A percentile compares a stretch with the other conserved stretches of the same genome.
These are phyloP conservation scores for Melanostigma gelatinosum DNA, from an alignment of 2,113 vertebrate genomes.

Conservation along the genomic window DNA sequence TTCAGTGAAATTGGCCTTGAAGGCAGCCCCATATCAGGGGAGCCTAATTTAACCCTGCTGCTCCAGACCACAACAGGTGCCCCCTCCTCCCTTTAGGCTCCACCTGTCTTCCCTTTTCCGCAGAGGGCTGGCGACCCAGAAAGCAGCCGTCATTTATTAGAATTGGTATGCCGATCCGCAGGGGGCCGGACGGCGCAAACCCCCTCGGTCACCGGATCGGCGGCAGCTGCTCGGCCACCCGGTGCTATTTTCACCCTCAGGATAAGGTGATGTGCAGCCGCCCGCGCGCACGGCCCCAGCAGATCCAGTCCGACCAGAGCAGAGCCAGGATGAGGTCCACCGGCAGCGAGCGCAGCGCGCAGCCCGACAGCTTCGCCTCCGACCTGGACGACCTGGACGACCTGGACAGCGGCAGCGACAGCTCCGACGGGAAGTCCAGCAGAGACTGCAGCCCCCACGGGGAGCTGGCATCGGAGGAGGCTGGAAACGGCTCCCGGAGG, in stretches of 20 bases:
- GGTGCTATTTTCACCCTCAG: constrained; percentile 84
- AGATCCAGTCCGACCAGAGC: constrained; percentile 40
- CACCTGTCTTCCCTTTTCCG: constrained; percentile 84
- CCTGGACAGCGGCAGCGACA: constrained; percentile 82
- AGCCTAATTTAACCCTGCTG: constrained; percentile 69
- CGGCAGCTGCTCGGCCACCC: constrained; percentile 81
- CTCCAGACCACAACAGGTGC: constrained; percentile 80
- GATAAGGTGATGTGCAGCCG: constrained; percentile 77
- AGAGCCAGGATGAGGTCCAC: constrained; percentile 82
- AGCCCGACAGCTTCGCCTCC: constrained; percentile 75
- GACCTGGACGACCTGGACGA: constrained; percentile 82
- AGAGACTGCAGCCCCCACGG: constrained; percentile 69
- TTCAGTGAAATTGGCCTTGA: not conserved
- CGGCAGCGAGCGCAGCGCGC: constrained; percentile 59
- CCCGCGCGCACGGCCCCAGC: constrained; percentile 50
- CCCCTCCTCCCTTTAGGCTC: constrained; percentile 55
- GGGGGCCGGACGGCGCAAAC: constrained; percentile 72
- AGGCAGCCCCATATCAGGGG: constrained; percentile 15
- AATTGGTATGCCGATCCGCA: constrained; percentile 79
- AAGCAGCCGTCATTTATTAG: constrained; percentile 85
- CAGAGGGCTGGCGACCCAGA: constrained; percentile 77
- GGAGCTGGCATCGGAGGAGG: constrained; percentile 15
- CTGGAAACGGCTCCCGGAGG: not conserved
- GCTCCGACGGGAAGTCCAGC: constrained; percentile 78
- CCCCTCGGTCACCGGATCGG: constrained; percentile 83